phyloP scores from a whole-genome alignment of 2,797 vertebrate genomes.

The Oreortyx pictus region DNA sequence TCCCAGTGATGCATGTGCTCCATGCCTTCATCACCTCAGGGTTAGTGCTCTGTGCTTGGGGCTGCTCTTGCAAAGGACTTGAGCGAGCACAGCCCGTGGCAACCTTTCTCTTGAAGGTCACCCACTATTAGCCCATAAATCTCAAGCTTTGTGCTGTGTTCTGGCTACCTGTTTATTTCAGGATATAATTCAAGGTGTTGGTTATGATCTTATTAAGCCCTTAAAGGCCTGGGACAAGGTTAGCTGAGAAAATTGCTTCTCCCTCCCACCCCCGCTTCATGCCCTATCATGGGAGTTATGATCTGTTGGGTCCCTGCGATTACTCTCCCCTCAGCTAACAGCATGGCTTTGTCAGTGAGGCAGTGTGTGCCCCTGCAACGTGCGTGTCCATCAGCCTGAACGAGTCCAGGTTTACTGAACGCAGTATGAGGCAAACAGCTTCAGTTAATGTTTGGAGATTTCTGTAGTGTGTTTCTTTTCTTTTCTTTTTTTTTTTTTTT shows the following conservation, averaged over 20 bases:
- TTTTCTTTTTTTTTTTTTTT: background rate
- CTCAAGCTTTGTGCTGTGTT: conserved; percentile 22
- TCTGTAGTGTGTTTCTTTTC: background rate
- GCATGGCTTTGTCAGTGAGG: accelerated
- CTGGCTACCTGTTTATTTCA: conserved; percentile 68
- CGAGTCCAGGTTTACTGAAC: background rate
- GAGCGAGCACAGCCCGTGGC: background rate
- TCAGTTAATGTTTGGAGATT: background rate
- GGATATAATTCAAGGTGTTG: conserved; percentile 65
- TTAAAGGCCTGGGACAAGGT: conserved; percentile 50
- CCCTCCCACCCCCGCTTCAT: background rate
- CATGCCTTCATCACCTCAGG: background rate
- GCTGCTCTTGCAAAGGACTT: conserved; percentile 2
- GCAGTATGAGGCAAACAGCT: background rate
- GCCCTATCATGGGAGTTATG: background rate
- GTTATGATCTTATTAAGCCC: conserved; percentile 56
- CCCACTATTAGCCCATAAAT: conserved; percentile 57
- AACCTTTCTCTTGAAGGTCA: conserved; percentile 58
- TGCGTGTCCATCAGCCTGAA: background rate
- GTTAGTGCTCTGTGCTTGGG: conserved; percentile 2
- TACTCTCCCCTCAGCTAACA: conserved; percentile 5
- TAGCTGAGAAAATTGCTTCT: conserved; percentile 70
- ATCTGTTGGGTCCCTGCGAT: conserved; percentile 37
- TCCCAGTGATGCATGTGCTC: conserved; percentile 20
- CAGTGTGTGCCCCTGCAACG: background rate